Evolutionary conservation across 1,140 invertebrate species (phyloP), one percentile per base, ranked within the genome.

Genomic region (Bombyx mandarina): DNA sequence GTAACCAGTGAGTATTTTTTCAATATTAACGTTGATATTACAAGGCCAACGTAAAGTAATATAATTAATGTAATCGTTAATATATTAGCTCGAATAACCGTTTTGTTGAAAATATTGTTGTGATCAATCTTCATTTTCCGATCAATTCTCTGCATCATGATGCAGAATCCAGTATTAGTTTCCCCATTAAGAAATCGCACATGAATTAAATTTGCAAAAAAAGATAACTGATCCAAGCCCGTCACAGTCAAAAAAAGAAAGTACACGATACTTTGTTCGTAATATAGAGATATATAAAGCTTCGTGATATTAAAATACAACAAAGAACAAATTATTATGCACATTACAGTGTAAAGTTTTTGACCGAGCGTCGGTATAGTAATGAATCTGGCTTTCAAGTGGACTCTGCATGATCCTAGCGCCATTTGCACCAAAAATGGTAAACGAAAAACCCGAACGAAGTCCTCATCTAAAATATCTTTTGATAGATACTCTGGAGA

Each of bases 111-210:
- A 9, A 45, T 18, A 42, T 57, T 55, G 8, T 68, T 71, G 6
- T 61, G 54, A 26, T 75, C 56, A 7, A 79, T 62, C 43, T 67
- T 67, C 65, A 83, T 62, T 22, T 66, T 49, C 10, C 70, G 61
- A 52, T 83, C 77, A 5, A 81, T 71, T 58, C 74, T 57, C 58
- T 83, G 77, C 45, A 78, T 60, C 62, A 71, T 61, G 9, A 81
- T 52, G 12, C 66, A 77, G 45, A 83, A 81, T 43, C 67, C 57
- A 2, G 61, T 53, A 55, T 83, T 83, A 0, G 7, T 43, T 6
- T 70, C 55, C 7, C 57, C 53, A 43, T 73, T 73, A 3, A 69
- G 8, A 43, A 82, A 82, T 4, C 77, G 62, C 5, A 70, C 58
- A 48, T 82, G 66, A 45, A 74, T 63, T 10, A 75, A 57, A 42